Evolutionary conservation across 2,888 invertebrate genomes (phyloP), one percentile per base, ranked within the genome.

Genomic region (Macrophya alboannulata): DNA sequence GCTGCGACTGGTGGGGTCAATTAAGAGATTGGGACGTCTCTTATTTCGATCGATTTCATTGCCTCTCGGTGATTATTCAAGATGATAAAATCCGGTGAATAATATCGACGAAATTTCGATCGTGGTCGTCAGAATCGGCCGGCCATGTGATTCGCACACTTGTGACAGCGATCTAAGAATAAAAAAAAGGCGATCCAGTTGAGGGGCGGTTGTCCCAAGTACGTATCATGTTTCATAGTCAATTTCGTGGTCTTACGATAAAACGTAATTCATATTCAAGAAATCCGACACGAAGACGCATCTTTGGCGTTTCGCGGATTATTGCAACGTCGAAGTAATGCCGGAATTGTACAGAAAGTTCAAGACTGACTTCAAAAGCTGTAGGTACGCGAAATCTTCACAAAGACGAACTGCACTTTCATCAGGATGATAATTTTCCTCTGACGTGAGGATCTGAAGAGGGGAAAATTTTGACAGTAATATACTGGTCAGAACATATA

Each of bases 11-110:
- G 86, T 85, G 31, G 71, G 87, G 88, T 89, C 89, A 88, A 90
- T 91, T 90, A 90, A 89, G 88, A 90, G 89, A 91, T 92, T 89
- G 90, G 88, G 88, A 88, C 85, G 87, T 89, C 86, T 74, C 86
- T 85, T n/a, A n/a, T n/a, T 79, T 87, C 87, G 88, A 89, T 89
- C 88, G 88, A 85, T 77, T 43, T 40, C 40, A 62, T 81, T n/a
- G 43, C 25, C 40, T 40, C 12, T 40, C 81, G 59, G 5, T 59
- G 62, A 81, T 62, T 43, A 62, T 59, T 45, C 17, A 51, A 31
- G 10, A 21, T 5, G 15, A 55, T 17, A 15, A 31, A 15, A 55
- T 51, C 55, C 25, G 45, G 4, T 10, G 15, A 12, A 9, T n/a
- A 37, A 17, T 37, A 17, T 68, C 1, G 4, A 12, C 68, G 15